These are phyloP conservation scores for Medauroidea extradentata DNA, from an alignment of 1,140 invertebrate species.

Conservation along the genomic window DNA sequence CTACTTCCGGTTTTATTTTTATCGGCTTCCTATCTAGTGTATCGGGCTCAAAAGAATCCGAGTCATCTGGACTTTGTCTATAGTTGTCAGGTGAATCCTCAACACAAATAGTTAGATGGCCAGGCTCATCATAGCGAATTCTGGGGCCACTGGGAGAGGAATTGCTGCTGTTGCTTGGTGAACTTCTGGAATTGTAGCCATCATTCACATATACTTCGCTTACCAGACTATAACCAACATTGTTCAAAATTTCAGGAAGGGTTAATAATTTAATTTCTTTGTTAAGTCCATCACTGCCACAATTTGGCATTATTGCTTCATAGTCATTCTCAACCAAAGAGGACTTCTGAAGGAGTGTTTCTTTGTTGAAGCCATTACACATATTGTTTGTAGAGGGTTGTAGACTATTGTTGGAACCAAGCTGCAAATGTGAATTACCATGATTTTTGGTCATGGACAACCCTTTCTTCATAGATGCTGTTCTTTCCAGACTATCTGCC, in stretches of 20 bases:
- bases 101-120: slow-evolving; percentile 66
- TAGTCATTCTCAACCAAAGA: slow-evolving; percentile 41
- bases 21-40: slow-evolving; percentile 75
- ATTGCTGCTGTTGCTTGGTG: slow-evolving; percentile 57
- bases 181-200: slow-evolving; percentile 62
- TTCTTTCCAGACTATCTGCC: slow-evolving; percentile 70
- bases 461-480: slow-evolving; percentile 29
- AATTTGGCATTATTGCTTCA: slow-evolving; percentile 38
- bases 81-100: slow-evolving; percentile 67
- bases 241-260: slow-evolving; percentile 48
- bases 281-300: slow-evolving; percentile 19
- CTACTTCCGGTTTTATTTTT: slow-evolving; percentile 37
- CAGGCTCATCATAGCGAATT: slow-evolving; percentile 57
- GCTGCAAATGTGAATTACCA: slow-evolving; percentile 36
- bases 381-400: too few relatives aligned
- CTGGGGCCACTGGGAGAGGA: slow-evolving; percentile 51
- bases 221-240: slow-evolving; percentile 60
- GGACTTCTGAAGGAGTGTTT: too few relatives aligned
- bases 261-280: slow-evolving; percentile 39
- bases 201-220: slow-evolving; percentile 76
- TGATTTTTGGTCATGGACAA: slow-evolving; percentile 57
- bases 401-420: too few relatives aligned
- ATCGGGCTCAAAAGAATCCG: slow-evolving; percentile 76
- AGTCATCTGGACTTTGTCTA: slow-evolving; percentile 50
- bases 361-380: too few relatives aligned